phyloP scores from a whole-genome alignment of 2,797 vertebrate species.

The Pogoniulus pusillus region DNA sequence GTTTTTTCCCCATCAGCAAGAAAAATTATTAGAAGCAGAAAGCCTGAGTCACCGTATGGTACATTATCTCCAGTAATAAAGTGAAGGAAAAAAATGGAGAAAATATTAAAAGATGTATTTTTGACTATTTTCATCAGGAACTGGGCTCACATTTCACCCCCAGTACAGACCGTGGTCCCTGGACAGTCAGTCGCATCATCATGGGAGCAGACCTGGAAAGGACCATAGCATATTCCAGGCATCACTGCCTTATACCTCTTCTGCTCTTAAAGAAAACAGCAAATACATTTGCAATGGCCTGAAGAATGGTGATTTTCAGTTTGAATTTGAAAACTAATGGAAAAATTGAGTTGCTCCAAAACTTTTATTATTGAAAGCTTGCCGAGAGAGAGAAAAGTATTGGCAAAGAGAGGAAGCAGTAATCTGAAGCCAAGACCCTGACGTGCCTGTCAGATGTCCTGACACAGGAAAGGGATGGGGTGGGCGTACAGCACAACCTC shows the following conservation, averaged over 20 bases:
- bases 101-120: not conserved
- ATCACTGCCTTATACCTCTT: not conserved
- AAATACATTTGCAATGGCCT: not conserved
- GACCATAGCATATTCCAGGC: not conserved
- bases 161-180: not conserved
- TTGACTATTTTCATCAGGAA: not conserved
- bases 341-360: not conserved
- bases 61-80: conserved; percentile 17
- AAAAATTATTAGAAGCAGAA: conserved; percentile 43
- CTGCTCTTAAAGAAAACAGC: not conserved
- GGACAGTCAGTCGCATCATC: not conserved
- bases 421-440: not conserved
- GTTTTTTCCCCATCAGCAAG: conserved; percentile 35
- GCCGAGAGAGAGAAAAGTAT: not conserved
- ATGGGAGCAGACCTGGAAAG: not conserved
- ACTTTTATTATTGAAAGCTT: not conserved
- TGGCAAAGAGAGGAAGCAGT: not conserved
- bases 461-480: not conserved
- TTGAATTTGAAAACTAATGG: not conserved
- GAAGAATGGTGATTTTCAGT: not conserved
- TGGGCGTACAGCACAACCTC: not conserved
- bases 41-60: conserved; percentile 11
- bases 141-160: not conserved
- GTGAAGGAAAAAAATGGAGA: not conserved
- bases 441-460: not conserved